phyloP scores from a whole-genome alignment of 1,140 invertebrate genomes.

The Prorops nasuta region DNA sequence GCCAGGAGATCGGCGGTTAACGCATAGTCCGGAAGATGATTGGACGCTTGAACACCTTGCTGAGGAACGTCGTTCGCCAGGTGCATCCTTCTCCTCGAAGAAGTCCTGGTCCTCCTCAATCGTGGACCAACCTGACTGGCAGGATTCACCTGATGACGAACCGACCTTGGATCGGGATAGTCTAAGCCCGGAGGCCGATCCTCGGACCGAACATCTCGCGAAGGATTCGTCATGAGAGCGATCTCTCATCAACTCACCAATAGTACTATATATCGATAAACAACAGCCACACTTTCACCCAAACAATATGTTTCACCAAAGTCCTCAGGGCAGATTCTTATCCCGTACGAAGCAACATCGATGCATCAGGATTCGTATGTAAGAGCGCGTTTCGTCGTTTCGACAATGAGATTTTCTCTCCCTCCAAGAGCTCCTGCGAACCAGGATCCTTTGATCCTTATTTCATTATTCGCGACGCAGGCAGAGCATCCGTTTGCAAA shows the following conservation, averaged over 20 bases:
- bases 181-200: slow-evolving; percentile 50
- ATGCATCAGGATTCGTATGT: no score
- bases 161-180: slow-evolving; percentile 40
- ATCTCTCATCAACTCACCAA: no score
- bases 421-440: no score
- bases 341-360: no score
- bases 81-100: slow-evolving; percentile 52
- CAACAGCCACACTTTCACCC: no score
- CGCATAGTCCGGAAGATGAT: slow-evolving; percentile 68
- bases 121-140: slow-evolving; percentile 30
- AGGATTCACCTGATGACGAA: slow-evolving; percentile 32
- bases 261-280: no score
- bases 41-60: slow-evolving; percentile 60
- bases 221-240: slow-evolving; percentile 51
- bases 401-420: no score
- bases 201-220: slow-evolving; percentile 50
- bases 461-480: slow-evolving; percentile 48
- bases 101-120: slow-evolving; percentile 37
- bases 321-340: no score
- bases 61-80: slow-evolving; percentile 41
- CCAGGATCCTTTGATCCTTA: slow-evolving; percentile 51
- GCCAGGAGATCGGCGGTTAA: slow-evolving; percentile 79
- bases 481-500: slow-evolving; percentile 46
- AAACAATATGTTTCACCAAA: no score
- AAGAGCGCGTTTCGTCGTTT: no score